Percentiles rank a stretch among this genome's conserved stretches.
Conservation (phyloP, 2,797 vertebrate species). For the Propithecus deckenii region DNA sequence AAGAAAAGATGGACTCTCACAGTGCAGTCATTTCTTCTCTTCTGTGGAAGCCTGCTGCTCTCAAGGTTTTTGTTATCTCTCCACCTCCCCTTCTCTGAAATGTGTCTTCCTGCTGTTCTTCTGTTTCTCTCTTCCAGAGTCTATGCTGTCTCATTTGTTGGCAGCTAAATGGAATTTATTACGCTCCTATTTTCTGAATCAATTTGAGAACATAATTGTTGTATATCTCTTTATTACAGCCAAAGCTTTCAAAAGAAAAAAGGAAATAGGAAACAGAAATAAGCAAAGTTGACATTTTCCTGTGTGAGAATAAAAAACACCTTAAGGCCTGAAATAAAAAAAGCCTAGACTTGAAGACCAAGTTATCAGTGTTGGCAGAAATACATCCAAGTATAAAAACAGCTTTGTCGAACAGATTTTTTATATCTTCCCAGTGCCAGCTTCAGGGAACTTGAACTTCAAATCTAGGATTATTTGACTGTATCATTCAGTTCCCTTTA, state of each 20-base stretch:
- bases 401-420: slow-evolving; percentile 21
- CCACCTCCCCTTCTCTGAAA: background rate
- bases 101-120: slow-evolving; percentile 54
- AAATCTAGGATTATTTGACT: slow-evolving; percentile 6
- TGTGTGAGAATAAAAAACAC: background rate
- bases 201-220: slow-evolving; percentile 76
- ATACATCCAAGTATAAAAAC: background rate
- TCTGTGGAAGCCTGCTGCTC: background rate
- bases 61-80: slow-evolving; percentile 11
- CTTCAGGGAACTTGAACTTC: slow-evolving; percentile 4
- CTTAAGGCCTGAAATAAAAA: slow-evolving; percentile 51
- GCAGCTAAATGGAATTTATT: slow-evolving; percentile 72
- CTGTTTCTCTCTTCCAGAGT: slow-evolving; percentile 36
- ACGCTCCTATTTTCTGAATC: slow-evolving; percentile 68
- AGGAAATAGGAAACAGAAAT: slow-evolving; percentile 62
- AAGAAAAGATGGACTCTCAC: slow-evolving; percentile 46
- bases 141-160: slow-evolving; percentile 63
- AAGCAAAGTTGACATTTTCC: slow-evolving; percentile 61
- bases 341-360: slow-evolving; percentile 30
- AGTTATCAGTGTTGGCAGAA: slow-evolving; percentile 41
- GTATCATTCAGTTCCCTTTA: background rate
- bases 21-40: background rate
- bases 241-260: slow-evolving; percentile 65
- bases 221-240: slow-evolving; percentile 70
- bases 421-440: background rate